phyloP scores from a whole-genome alignment of 1,140 invertebrate genomes.

The Drosophila bocki region DNA sequence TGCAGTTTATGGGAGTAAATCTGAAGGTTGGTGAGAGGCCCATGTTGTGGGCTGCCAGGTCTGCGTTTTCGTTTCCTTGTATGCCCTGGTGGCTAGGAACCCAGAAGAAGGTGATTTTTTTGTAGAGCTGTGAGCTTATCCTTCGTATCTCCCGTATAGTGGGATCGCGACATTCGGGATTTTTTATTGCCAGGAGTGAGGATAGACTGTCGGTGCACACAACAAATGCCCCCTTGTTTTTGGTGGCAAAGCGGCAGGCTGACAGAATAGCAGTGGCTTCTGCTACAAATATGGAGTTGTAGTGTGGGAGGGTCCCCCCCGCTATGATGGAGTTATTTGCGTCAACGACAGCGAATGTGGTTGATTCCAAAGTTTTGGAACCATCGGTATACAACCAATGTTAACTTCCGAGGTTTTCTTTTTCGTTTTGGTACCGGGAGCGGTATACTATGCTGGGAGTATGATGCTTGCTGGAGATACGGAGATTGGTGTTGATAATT shows the following conservation, averaged over 20 bases:
- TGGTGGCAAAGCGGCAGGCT: background rate
- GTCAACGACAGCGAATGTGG: background rate
- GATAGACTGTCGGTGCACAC: no score
- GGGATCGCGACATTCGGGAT: no score
- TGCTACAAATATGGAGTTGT: constrained; percentile 4
- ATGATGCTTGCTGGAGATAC: background rate
- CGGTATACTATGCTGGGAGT: background rate
- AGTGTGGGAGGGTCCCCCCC: background rate
- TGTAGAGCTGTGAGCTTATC: no score
- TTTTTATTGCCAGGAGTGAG: no score
- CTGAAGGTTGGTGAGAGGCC: no score
- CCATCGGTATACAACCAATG: background rate
- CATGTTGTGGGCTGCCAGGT: no score
- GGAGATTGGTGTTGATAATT: background rate
- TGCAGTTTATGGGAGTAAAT: no score
- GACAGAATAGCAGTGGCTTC: constrained; percentile 1
- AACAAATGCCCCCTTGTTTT: background rate
- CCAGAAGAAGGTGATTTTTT: no score
- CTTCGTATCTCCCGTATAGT: no score
- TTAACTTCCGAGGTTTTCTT: background rate
- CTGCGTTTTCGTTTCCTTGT: no score
- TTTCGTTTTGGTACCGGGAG: background rate
- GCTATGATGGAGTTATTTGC: background rate
- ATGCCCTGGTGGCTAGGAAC: no score
- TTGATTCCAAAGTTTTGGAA: background rate